phyloP scores from a whole-genome alignment of 2,888 invertebrate genomes.

The Dryobota labecula region DNA sequence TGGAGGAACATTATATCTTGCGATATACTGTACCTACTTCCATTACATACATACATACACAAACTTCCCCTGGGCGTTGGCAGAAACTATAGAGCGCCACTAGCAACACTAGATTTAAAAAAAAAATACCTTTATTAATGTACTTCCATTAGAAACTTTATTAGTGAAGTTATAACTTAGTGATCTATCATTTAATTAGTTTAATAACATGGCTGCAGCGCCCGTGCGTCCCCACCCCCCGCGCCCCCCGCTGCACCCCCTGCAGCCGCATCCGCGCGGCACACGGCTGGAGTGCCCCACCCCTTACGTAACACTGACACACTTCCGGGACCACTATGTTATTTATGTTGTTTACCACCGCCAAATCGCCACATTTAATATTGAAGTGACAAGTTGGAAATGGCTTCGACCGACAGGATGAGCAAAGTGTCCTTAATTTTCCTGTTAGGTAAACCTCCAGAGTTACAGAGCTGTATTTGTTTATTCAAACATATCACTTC shows the following conservation, averaged over 20 bases:
- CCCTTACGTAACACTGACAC: slow-evolving; percentile 62
- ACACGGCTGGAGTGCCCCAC: slow-evolving; percentile 21
- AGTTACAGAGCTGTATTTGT: neutral
- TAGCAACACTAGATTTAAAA: no score
- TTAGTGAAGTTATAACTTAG: slow-evolving; percentile 19
- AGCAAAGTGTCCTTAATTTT: slow-evolving; percentile 1
- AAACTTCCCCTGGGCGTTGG: no score
- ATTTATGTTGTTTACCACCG: slow-evolving; percentile 61
- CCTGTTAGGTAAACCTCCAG: neutral
- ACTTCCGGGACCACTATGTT: slow-evolving; percentile 52
- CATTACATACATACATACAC: no score
- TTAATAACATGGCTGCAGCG: slow-evolving; percentile 34
- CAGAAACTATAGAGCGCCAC: no score
- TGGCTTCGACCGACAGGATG: slow-evolving; percentile 15
- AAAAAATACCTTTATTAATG: no score
- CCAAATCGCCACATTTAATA: slow-evolving; percentile 35
- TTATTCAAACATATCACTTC: neutral
- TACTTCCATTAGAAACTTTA: slow-evolving; percentile 9
- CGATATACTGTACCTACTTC: neutral
- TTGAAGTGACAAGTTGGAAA: slow-evolving; percentile 31
- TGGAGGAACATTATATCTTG: neutral
- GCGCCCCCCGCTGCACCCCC: slow-evolving; percentile 23
- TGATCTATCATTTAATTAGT: slow-evolving; percentile 26
- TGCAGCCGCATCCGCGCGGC: slow-evolving; percentile 51
- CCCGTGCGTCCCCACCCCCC: neutral